Evolutionary conservation across 2,797 vertebrate genomes (phyloP).

Genomic region (Schizothorax lantsangensis): DNA sequence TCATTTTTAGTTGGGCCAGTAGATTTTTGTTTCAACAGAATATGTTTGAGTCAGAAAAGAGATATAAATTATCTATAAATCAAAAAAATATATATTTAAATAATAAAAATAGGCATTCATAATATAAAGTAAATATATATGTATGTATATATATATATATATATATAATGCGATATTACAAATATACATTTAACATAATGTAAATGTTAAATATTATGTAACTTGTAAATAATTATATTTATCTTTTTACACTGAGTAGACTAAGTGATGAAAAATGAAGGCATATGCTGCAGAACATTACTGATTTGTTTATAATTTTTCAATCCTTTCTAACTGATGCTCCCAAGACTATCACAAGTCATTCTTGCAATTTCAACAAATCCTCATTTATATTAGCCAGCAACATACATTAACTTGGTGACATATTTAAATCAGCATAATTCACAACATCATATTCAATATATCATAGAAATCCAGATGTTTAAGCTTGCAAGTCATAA

Average conservation of each 20-base stretch:
- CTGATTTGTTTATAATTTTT: slow-evolving; percentile 28
- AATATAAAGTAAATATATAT: neutral
- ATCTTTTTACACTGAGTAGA: neutral
- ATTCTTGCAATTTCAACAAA: slow-evolving; percentile 11
- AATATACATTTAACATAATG: neutral
- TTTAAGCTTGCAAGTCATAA: neutral
- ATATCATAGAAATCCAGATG: neutral
- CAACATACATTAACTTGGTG: neutral
- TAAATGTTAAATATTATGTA: neutral
- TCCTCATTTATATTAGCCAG: slow-evolving; percentile 18
- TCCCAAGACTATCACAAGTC: slow-evolving; percentile 10
- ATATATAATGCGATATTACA: no score
- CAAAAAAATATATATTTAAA: neutral
- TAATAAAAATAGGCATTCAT: neutral
- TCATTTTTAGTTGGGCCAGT: neutral
- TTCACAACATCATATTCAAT: neutral
- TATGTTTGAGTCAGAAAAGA: neutral
- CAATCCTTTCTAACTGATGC: slow-evolving; percentile 4
- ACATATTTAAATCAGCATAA: neutral
- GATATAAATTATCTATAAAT: neutral
- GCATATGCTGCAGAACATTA: neutral
- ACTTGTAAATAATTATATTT: neutral
- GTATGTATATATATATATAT: no score
- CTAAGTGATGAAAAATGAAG: neutral
- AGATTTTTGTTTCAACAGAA: neutral